phyloP scores from a whole-genome alignment of 2,113 vertebrate species.

The Cygnus atratus region DNA sequence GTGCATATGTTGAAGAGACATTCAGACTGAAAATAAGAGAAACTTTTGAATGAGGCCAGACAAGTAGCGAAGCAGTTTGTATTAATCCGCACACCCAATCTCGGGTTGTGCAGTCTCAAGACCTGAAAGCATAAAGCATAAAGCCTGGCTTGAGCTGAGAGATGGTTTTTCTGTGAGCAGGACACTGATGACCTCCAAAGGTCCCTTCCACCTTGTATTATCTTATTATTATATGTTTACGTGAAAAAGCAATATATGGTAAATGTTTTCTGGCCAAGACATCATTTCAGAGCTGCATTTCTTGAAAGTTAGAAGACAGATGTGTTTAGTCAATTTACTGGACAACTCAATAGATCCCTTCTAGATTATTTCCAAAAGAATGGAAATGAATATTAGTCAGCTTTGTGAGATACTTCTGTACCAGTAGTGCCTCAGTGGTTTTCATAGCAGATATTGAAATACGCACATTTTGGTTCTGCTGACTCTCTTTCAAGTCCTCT shows the following conservation, averaged over 20 bases:
- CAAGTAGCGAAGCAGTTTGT: neutral
- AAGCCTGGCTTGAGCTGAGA: neutral
- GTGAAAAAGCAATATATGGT: neutral
- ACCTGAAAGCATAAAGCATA: neutral
- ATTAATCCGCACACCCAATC: too few relatives aligned
- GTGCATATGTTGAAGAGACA: neutral
- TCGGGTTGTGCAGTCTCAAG: neutral
- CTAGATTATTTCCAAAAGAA: neutral
- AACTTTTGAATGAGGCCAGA: neutral
- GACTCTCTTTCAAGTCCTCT: neutral
- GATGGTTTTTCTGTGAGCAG: neutral
- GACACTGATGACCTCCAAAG: neutral
- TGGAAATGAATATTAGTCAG: neutral
- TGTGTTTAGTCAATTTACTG: neutral
- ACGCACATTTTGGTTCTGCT: neutral
- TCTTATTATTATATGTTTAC: neutral
- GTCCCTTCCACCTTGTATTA: neutral
- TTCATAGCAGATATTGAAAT: neutral
- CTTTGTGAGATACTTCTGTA: neutral
- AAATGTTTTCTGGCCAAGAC: neutral
- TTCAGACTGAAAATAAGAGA: neutral
- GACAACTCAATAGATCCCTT: neutral
- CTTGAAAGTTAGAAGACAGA: neutral
- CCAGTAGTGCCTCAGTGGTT: neutral
- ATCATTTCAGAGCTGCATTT: neutral